Base-by-base conservation (phyloP, 2,888 invertebrate genomes). In the Suillia variegata region DNA sequence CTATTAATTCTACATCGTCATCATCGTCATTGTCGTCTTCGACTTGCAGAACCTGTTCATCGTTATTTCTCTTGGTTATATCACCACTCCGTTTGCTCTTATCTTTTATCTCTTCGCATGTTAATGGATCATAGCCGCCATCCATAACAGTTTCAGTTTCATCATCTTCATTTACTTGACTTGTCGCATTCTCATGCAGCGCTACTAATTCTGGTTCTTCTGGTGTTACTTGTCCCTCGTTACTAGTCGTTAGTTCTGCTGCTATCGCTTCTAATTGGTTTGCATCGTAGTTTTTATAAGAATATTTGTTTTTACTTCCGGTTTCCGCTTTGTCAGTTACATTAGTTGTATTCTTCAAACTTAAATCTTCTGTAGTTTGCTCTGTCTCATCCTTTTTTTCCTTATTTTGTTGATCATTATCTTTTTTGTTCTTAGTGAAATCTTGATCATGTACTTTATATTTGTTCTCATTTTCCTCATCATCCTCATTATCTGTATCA, bases 1-100 rank as follows among this genome's bases (percentile, higher is more conserved):
- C 73, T 17, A 73, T 67, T 10, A 73, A 62, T 24, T 71, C 63
- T 2, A 73, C 73, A 56, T 73, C 73, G 48, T 73, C 73, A 47
- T 72, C 70, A 18, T 69, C 69, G 1, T 64, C 63, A 20, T 62
- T n/a, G n/a, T n/a, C n/a, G 26, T 26, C 26, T 10, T 10, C 38
- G 6, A 33, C 21, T 26, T 49, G 17, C 20, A 10, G 20, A n/a
- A 17, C 1, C 15, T 5, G 42, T 45, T 21, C 53, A 21, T 42
- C 21, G 15, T 42, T 21, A 18, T 59, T 52, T 34, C 33, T 47
- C 4, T 31, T 21, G 0, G 31, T 18, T 1, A 26, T 53, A 17
- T 17, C 24, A 2, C 26, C 22, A 12, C 20, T 54, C 6, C 45
- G 12, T 15, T 42, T 17, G 12, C 6, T 21, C 45, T 45, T 38